Percentiles rank a stretch among this genome's conserved stretches.
Evolutionary conservation across 2,888 invertebrate genomes (phyloP).

Genomic region (Ichneumoninae sp.): DNA sequence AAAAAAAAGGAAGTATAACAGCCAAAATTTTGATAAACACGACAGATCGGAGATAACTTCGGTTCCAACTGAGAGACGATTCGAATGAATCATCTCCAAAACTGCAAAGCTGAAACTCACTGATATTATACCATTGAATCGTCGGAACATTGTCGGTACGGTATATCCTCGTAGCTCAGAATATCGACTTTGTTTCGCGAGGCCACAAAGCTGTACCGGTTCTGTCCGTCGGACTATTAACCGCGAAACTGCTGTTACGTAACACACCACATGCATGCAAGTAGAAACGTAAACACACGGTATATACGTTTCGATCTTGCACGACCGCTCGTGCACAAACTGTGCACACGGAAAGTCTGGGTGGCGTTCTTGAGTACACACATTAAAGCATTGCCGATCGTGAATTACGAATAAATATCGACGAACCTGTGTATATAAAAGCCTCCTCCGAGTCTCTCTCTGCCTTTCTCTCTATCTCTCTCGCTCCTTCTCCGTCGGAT

Average conservation of each 20-base stretch:
- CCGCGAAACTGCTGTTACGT: constrained; percentile 57
- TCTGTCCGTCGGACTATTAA: constrained; percentile 51
- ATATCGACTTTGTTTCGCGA: constrained; percentile 48
- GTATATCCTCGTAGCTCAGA: neutral
- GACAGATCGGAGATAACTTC: neutral
- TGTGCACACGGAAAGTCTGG: neutral
- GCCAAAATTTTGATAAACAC: neutral
- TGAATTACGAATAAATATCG: constrained; percentile 36
- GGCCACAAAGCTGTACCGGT: constrained; percentile 42
- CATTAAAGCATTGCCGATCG: constrained; percentile 14
- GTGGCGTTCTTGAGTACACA: neutral
- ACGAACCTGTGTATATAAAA: constrained; percentile 26
- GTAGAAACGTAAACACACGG: constrained; percentile 50
- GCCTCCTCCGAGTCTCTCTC: neutral
- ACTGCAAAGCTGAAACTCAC: neutral
- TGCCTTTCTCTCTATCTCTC: neutral
- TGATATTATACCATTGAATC: constrained; percentile 18
- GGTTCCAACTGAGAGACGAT: neutral
- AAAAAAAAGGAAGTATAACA: neutral
- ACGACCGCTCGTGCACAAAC: constrained; percentile 1
- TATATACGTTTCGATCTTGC: constrained; percentile 50
- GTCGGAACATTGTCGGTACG: neutral
- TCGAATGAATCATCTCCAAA: neutral
- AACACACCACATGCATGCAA: constrained; percentile 25
- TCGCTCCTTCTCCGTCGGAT: neutral